Base-by-base conservation (phyloP, 2,797 vertebrate species). In the Danionella dracula region DNA sequence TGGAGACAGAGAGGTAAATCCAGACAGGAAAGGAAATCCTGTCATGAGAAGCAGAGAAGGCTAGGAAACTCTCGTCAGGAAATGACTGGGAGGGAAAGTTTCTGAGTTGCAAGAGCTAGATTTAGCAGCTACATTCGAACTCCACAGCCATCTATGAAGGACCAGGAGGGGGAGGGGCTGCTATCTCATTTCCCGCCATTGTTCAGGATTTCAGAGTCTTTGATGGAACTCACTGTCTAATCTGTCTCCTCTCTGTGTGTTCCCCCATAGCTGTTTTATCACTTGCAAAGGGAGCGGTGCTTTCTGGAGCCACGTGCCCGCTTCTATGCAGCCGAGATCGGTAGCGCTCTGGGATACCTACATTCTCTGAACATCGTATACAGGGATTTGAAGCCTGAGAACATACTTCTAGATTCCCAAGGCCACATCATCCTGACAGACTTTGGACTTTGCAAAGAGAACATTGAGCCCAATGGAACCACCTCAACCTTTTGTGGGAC, bases 401-500 rank as follows among this genome's bases (percentile, higher is more conserved):
- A 99, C 81, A 99, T 99, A 82, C 86, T 99, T 73, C 89, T 99
- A 4, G 97, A 99, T 79, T 97, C 93, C 0, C 94, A 99, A 80
- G 97, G 97, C 5, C 97, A 99, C 84, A 97, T 99, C 65, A 92
- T 98, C 62, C 89, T 99, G 58, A 99, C 97, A 2, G 97, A 99
- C 78, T 99, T 99, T 1, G 97, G 97, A 31, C 93, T 99, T 68
- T 99, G 97, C 90, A 99, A 99, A 77, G 96, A 99, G 86, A 98
- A 98, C 82, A 99, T 99, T 0, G 96, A 99, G 69, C 93, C 91
- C 78, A 98, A 98, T 0, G 94, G 94, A 73, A 99, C 95, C 0
- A 99, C 97, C 0, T 98, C 96, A 35, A 99, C 97, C 2, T 99
- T 99, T 89, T 99, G 96, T 0, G 97, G 96, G 79, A 99, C 96